Evolutionary conservation across 2,113 vertebrate genomes (phyloP), one percentile per base, ranked within the genome.

Genomic region (Pimephales promelas): DNA sequence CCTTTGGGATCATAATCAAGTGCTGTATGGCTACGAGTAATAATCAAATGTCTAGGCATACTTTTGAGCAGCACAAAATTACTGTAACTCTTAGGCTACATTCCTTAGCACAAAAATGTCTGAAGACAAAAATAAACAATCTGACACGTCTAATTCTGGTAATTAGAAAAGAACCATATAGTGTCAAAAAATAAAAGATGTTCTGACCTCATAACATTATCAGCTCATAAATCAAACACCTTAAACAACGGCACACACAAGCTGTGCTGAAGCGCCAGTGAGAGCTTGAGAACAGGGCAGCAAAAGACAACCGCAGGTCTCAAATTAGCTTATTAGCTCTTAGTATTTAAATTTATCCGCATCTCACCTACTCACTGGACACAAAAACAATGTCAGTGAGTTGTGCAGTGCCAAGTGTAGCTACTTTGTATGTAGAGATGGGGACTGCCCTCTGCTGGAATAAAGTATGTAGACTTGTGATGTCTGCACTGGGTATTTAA

Each of bases 401-500:
- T 57, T 43, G 22, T n/a, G 57, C 24, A 11, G 16, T 73, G 81
- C 47, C 76, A 83, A 64, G 68, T 28, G 13, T 40, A 8, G 36
- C 36, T 28, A 36, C 34, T 61, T 43, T 64, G 73, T 10, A 64
- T 93, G 89, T 87, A 86, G 90, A 91, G 90, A 92, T 92, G 89
- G 86, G 90, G 85, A 92, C 90, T 93, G 93, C 92, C 92, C 92
- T 93, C 94, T 92, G 76, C 90, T 94, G 94, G 92, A 87, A 80
- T 76, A 20, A 74, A n/a, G 18, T 57, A 66, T 78, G 84, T 82
- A 34, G 14, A 76, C 71, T 54, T 10, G n/a, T 28, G 45, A 68
- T 14, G n/a, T 36, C 40, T 22, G 24, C 24, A 24, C 10, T 26
- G 20, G 26, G 71, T 70, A 16, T 77, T 57, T 77, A 43, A 16